Evolutionary conservation across 2,888 invertebrate species (phyloP), one percentile per base, ranked within the genome.

Genomic region (Flexamia atlantica): DNA sequence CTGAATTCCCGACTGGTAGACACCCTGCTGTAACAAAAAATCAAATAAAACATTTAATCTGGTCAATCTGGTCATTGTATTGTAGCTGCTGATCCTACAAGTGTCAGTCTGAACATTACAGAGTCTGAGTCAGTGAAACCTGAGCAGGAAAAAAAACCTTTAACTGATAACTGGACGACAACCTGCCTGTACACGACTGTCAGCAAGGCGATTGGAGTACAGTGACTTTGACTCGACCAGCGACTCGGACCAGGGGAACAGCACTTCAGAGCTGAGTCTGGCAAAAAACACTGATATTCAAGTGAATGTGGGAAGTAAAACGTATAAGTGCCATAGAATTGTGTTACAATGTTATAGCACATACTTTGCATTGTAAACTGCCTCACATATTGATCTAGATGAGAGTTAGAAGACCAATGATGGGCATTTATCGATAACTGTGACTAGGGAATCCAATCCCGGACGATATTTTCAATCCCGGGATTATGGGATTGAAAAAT

Each of bases 341-440:
- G 94, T 95, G 1, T 90, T 95, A 4, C 94, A 95, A 89, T 92
- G 94, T 87, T 95, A 95, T 89, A 95, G 95, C 0, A 89, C 91
- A 36, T 93, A 92, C 87, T 95, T 95, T 88, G 93, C 46, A 12
- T 28, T 28, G 0, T 25, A 46, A 42, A 28, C 76, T 76, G 46
- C 23, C 17, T 46, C 76, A n/a, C 46, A 46, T 17, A 17, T 76
- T 42, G 76, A 76, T 28, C 9, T 76, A 4, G 28, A 46, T 76
- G 76, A 76, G 95, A 95, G 90, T 90, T 96, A 84, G 93, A 95
- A 87, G 93, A 94, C 84, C 96, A 96, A 88, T 95, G 95, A 89
- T 95, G 95, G 94, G 92, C 94, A 0, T 95, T 96, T 87, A 93
- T 96, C 85, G 93, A 94, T 81, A 94, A 95, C 88, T 92, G n/a